Percentiles rank a stretch among this genome's conserved stretches.
phyloP scores from a whole-genome alignment of 2,888 invertebrate species.

The Syrista parreyssii region DNA sequence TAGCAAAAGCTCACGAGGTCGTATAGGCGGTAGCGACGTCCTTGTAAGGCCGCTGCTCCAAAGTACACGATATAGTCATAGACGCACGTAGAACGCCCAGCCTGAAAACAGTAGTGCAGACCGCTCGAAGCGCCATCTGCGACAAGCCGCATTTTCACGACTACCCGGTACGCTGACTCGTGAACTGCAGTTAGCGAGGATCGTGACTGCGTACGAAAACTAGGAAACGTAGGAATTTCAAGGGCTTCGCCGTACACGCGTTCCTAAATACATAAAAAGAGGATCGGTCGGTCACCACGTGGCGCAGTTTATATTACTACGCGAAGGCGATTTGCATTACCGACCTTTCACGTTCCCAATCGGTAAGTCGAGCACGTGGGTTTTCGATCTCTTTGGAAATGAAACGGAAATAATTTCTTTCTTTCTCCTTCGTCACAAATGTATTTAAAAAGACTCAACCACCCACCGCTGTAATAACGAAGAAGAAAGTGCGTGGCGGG shows the following conservation, averaged over 20 bases:
- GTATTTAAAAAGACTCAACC: neutral
- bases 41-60: constrained; percentile 47
- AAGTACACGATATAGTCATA: constrained; percentile 29
- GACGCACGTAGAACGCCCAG: neutral
- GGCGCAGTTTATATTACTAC: neutral
- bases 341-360: too few species aligned
- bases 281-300: neutral
- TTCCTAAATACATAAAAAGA: neutral
- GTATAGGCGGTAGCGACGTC: constrained; percentile 36
- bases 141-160: neutral
- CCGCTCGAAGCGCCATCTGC: neutral
- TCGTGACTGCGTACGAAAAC: too few species aligned
- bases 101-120: neutral
- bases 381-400: neutral
- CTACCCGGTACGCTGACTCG: neutral
- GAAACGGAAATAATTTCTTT: neutral
- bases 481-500: constrained; percentile 42
- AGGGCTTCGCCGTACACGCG: neutral
- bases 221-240: neutral
- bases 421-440: neutral
- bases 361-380: neutral
- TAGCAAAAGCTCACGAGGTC: neutral
- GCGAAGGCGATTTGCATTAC: neutral
- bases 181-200: too few species aligned
- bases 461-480: constrained; percentile 13